Evolutionary conservation across 1,140 invertebrate genomes (phyloP), one percentile per base, ranked within the genome.

Genomic region (Meloidogyne chitwoodi): DNA sequence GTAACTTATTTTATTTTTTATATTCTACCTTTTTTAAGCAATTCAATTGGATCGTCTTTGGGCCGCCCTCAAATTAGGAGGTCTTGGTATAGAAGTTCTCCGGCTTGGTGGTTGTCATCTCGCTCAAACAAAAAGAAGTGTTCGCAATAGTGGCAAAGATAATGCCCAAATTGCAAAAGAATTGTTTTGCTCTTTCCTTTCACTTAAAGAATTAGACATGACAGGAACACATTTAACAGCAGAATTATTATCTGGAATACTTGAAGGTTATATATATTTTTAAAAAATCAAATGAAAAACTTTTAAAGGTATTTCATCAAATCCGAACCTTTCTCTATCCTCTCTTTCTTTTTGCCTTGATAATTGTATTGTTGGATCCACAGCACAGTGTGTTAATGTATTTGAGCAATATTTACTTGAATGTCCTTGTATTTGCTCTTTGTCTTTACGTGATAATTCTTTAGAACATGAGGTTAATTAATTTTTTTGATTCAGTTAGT

Each of bases 11-110:
- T 56, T 16, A 2, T 8, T 5, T 56, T 48, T 48, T 48, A 2
- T 1, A 16, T 2, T 19, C 44, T 12, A 19, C 4, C 8, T 16
- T 48, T 44, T 12, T 72, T 44, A 44, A 72, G 70, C 70, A 38
- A 24, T 72, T 11, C 70, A 72, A 72, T 22, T 72, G 22, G 84
- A 86, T 71, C 81, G 83, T 62, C 79, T 86, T 1, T 86, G 85
- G 84, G 67, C 80, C 16, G 80, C 82, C 3, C 72, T 86, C 4
- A 86, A 86, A 66, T 78, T 86, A 31, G 84, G 84, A 19, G 85
- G 85, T n/a, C 77, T 86, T n/a, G 83, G 80, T 68, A 74, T 87
- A 19, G 81, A 83, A 67, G 64, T 64, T 31, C 81, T 84, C 3
- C 74, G 69, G 14, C 31, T 83, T 24, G 63, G 61, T 34, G 80